Conservation (phyloP, 2,888 invertebrate species). For the Nipponacmea schrenckii region DNA sequence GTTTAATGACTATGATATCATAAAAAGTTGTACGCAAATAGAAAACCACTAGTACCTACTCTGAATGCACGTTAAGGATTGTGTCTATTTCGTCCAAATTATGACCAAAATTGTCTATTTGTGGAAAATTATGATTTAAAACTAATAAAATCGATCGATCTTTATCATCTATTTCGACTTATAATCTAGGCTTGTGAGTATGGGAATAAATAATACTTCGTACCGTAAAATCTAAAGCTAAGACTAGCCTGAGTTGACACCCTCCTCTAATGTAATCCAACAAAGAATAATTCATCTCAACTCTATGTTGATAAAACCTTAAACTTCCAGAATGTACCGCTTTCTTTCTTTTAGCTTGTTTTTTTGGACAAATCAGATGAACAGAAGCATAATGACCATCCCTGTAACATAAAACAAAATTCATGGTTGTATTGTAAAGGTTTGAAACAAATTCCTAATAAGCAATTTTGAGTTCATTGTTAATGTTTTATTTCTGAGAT, state of each 20-base stretch:
- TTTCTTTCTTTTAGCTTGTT: slow-evolving; percentile 42
- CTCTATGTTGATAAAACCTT: slow-evolving; percentile 42
- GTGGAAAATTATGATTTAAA: too few species aligned
- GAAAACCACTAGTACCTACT: background rate
- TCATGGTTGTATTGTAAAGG: background rate
- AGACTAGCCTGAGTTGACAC: slow-evolving; percentile 35
- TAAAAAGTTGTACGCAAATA: too few species aligned
- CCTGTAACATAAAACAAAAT: slow-evolving; percentile 25
- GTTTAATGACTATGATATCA: too few species aligned
- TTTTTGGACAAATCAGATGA: slow-evolving; percentile 39
- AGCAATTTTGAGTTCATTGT: too few species aligned
- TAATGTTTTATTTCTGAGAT: too few species aligned
- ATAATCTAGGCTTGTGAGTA: too few species aligned
- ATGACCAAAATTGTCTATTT: too few species aligned
- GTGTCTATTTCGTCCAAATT: too few species aligned
- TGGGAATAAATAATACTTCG: slow-evolving; percentile 8
- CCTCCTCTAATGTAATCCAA: slow-evolving; percentile 47
- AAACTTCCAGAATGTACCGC: slow-evolving; percentile 36
- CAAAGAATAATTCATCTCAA: slow-evolving; percentile 45
- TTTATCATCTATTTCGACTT: too few species aligned
- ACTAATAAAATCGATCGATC: too few species aligned
- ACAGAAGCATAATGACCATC: slow-evolving; percentile 41
- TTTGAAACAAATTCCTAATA: too few species aligned
- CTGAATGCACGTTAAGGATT: too few species aligned
- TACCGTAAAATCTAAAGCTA: slow-evolving; percentile 51